Evolutionary conservation across 2,797 vertebrate genomes (phyloP), one percentile per base, ranked within the genome.

Genomic region (Molossus alvarezi): DNA sequence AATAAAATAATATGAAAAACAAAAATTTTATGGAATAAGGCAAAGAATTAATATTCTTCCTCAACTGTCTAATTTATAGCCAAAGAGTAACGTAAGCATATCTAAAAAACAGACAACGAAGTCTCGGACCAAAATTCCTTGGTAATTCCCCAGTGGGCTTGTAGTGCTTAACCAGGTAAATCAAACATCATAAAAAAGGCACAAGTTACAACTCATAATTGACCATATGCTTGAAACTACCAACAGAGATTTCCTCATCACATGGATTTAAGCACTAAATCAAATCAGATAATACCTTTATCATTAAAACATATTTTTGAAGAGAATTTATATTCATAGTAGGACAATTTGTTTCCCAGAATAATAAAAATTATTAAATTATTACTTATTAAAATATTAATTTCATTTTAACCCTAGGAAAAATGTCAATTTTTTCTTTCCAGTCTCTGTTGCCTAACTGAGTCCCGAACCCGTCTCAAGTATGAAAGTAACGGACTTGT

Each of bases 401-500:
- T 88, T 95, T 86, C 3, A 72, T 83, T 95, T 95, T 90, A 86
- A 88, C 23, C 25, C 29, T 14, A 89, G n/a, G 25, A 33, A 62
- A 83, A 91, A 57, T 76, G 15, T 84, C 81, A 64, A n/a, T 20
- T 83, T 89, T 82, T 69, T 37, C 45, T 82, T 87, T 64, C 25
- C 51, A 60, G 72, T 86, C 20, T 20, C 69, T 87, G 17, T 90
- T 95, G n/a, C 86, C 62, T 58, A 57, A 72, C 11, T 91, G 91
- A 82, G 65, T 79, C 33, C 33, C 75, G 69, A 84, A 18, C 18
- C 23, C 58, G 8, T 88, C 25, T 82, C 62, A 79, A 58, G 33
- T 41, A 79, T 71, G 71, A 85, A 81, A 91, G 71, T 89, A 96
- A 95, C 45, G 67, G 96, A 98, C 21, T 45, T 85, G 96, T 89